Percentiles rank a stretch among this genome's conserved stretches.
Conservation (phyloP, 2,797 vertebrate genomes). For the Spheniscus humboldti region DNA sequence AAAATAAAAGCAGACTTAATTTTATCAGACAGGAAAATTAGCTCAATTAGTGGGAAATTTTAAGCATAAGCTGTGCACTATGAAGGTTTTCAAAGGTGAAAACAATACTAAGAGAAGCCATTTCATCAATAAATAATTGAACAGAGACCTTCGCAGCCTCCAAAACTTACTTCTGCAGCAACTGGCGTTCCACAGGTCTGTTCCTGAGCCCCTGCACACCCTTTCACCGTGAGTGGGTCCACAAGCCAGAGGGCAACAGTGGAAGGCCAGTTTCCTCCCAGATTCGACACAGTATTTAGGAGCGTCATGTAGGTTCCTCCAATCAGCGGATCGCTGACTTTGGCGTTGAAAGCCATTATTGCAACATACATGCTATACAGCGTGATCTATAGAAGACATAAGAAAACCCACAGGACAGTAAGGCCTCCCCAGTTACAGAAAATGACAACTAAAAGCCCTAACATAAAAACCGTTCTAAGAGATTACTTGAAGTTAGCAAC, state of each 20-base stretch:
- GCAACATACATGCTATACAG: conserved; percentile 98
- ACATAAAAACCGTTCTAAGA: too few relatives aligned
- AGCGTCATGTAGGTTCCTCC: conserved; percentile 99
- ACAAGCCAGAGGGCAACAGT: conserved; percentile 95
- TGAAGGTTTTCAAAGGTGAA: not conserved
- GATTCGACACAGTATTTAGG: conserved; percentile 93
- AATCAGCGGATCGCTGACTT: conserved; percentile 95
- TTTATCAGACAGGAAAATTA: not conserved
- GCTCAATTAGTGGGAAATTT: not conserved
- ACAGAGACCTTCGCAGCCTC: not conserved
- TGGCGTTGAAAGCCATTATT: conserved; percentile 97
- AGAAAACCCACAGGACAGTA: not conserved
- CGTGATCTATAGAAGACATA: conserved; percentile 75
- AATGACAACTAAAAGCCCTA: accelerated
- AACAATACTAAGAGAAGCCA: not conserved
- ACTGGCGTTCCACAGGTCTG: conserved; percentile 81
- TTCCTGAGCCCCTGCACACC: conserved; percentile 80
- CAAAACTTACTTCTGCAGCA: conserved; percentile 80
- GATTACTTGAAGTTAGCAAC: not conserved
- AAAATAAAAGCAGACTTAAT: not conserved
- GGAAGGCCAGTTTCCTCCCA: conserved; percentile 97
- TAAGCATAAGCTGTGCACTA: not conserved
- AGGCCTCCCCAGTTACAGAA: not conserved
- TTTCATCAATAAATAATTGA: accelerated
- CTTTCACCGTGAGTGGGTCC: conserved; percentile 90